Percentiles rank a stretch among this genome's conserved stretches.
Evolutionary conservation across 1,140 invertebrate species (phyloP).

Genomic region (Panagrolaimus sp.): DNA sequence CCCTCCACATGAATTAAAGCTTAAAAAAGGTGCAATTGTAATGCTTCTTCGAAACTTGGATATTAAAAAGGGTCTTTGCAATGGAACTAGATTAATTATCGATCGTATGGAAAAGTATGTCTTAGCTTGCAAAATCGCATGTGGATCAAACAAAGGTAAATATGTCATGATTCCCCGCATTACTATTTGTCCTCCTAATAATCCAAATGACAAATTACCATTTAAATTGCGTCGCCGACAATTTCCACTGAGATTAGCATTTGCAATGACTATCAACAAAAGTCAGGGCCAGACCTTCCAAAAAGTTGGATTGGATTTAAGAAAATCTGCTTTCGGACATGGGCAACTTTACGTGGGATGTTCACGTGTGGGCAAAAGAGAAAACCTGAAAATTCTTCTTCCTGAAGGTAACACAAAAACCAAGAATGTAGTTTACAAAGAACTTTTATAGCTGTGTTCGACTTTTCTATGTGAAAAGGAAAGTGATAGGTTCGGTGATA

Average conservation of each 20-base stretch:
- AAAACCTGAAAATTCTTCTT: not conserved
- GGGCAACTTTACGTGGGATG: not conserved
- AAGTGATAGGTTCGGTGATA: too few species aligned
- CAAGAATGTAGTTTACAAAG: conserved; percentile 24
- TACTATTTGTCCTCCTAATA: not conserved
- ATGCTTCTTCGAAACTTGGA: conserved; percentile 61
- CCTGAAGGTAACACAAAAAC: not conserved
- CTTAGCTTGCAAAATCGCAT: not conserved
- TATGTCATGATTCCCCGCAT: not conserved
- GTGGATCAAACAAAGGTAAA: not conserved
- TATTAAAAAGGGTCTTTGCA: conserved; percentile 41
- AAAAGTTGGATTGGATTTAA: conserved; percentile 5
- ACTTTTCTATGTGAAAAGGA: too few species aligned
- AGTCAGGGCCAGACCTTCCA: too few species aligned
- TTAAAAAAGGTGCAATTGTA: conserved; percentile 59
- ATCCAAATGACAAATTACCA: not conserved
- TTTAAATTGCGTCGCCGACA: not conserved
- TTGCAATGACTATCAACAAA: conserved; percentile 4
- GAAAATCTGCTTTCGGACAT: not conserved
- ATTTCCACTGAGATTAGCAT: not conserved
- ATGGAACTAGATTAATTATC: conserved; percentile 18
- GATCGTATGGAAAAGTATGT: not conserved
- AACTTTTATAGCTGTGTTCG: too few species aligned
- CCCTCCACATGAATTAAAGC: conserved; percentile 57
- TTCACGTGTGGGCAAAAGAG: not conserved